Percentiles rank a stretch among this genome's conserved stretches.
Evolutionary conservation across 2,113 vertebrate genomes (phyloP).

Genomic region (Narcine bancroftii): DNA sequence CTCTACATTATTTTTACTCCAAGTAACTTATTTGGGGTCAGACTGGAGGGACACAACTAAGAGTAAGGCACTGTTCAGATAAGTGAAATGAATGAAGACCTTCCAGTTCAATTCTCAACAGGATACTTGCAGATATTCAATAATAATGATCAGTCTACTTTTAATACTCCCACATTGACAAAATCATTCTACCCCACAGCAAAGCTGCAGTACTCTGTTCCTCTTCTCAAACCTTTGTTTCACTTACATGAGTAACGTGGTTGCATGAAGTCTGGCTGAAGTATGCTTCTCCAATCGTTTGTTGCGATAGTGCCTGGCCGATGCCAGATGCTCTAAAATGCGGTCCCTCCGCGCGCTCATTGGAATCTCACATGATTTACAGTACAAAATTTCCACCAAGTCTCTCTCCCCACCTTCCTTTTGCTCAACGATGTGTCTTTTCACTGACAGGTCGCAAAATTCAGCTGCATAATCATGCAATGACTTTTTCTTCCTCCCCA

Average conservation of each 20-base stretch:
- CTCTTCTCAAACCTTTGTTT: conserved; percentile 6
- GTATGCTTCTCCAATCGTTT: conserved; percentile 45
- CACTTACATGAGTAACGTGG: conserved; percentile 46
- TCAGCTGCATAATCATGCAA: conserved; percentile 47
- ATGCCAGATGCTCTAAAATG: conserved; percentile 49
- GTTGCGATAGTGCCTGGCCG: conserved; percentile 47
- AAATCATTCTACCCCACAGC: neutral
- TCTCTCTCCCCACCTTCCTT: conserved; percentile 42
- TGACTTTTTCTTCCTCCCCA: conserved; percentile 50
- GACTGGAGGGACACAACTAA: neutral
- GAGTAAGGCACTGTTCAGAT: neutral
- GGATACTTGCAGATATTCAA: neutral
- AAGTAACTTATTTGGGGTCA: neutral
- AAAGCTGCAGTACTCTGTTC: neutral
- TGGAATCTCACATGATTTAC: conserved; percentile 48
- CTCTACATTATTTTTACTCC: neutral
- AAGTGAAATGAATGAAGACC: neutral
- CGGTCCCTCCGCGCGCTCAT: conserved; percentile 47
- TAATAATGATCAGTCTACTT: neutral
- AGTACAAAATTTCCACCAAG: conserved; percentile 47
- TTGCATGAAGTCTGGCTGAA: conserved; percentile 39
- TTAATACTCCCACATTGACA: neutral
- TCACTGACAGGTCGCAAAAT: conserved; percentile 46
- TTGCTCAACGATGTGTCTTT: conserved; percentile 43
- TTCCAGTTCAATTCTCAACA: neutral